Percentiles rank a stretch among this genome's conserved stretches.
Evolutionary conservation across 2,797 vertebrate genomes (phyloP).

Genomic region (Ceryle rudis): DNA sequence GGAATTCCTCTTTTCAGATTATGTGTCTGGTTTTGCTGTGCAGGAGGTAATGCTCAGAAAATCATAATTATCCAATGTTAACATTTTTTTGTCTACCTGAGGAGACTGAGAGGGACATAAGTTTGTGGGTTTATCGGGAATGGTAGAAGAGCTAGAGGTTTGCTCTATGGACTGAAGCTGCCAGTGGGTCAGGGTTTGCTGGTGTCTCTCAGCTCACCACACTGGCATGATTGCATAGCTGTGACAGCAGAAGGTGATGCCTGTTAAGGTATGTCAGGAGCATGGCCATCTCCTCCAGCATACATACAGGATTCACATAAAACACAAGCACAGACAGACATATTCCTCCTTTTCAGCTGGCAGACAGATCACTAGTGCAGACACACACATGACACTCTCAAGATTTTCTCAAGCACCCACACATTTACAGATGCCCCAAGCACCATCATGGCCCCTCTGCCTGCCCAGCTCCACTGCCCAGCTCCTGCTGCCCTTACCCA

Average conservation of each 20-base stretch:
- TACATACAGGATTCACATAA: fast-evolving
- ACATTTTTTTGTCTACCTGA: not conserved
- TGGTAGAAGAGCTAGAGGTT: not conserved
- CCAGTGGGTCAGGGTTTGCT: fast-evolving
- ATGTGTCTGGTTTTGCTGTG: not conserved
- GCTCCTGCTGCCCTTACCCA: not conserved
- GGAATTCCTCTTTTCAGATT: not conserved
- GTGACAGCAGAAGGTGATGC: not conserved
- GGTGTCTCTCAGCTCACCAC: not conserved
- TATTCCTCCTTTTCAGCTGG: not conserved
- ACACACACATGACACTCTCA: fast-evolving
- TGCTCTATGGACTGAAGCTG: not conserved
- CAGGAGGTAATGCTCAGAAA: not conserved
- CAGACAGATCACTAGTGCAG: not conserved
- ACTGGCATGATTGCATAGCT: not conserved
- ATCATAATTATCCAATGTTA: not conserved
- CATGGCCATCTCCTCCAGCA: not conserved
- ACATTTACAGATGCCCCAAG: not conserved
- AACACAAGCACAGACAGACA: fast-evolving
- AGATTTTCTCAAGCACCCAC: not conserved
- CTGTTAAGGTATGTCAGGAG: not conserved
- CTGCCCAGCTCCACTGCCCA: fast-evolving
- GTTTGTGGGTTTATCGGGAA: fast-evolving
- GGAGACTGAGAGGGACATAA: fast-evolving
- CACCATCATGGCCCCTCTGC: fast-evolving